Base-by-base conservation (phyloP, 2,888 invertebrate genomes). In the Parthenolecanium corni region DNA sequence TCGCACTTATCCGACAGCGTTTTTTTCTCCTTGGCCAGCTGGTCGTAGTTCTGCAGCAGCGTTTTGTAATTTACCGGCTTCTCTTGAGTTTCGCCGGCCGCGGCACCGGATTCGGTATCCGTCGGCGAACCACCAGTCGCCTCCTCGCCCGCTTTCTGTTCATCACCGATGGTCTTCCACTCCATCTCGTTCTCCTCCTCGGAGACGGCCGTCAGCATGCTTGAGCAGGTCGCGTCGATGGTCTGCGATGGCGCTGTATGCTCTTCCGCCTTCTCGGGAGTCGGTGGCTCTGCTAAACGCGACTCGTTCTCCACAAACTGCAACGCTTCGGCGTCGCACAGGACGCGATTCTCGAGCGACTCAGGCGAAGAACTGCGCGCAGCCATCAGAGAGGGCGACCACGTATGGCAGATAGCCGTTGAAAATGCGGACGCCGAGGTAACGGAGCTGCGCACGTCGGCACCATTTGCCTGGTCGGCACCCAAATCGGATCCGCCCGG, bases 1-100 rank as follows among this genome's bases (percentile, higher is more conserved):
- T 78, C 78, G 71, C 79, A 81, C 66, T 68, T 65, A 38, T 66
- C 67, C 38, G 66, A 64, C 12, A 25, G 57, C 20, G 65, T 56
- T 64, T 63, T 65, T 18, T 61, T 61, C 23, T 61, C 61, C 23
- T 51, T 46, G 16, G 31, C 36, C 18, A 61, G 38, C 18, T 16
- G n/a, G 36, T 51, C 38, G 49, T 51, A 61, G 14, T 61, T 51
- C 20, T 49, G 49, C 6, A 61, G 21, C 24, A 61, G 36, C 38
- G 49, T 49, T 6, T 23, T 47, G n/a, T 23, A 61, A 40, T 51
- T 36, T 5, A 21, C 36, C 16, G 38, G 6, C 23, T 36, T 23
- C 9, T 38, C 21, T 21, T 46, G 14, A 36, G 38, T 36, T 21
- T 49, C 47, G n/a, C 25, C 4, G 2, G 9, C 36, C 4, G 11